Percentiles rank a stretch among this genome's conserved stretches.
Evolutionary conservation across 2,113 vertebrate genomes (phyloP).

Genomic region (Podocnemis expansa): DNA sequence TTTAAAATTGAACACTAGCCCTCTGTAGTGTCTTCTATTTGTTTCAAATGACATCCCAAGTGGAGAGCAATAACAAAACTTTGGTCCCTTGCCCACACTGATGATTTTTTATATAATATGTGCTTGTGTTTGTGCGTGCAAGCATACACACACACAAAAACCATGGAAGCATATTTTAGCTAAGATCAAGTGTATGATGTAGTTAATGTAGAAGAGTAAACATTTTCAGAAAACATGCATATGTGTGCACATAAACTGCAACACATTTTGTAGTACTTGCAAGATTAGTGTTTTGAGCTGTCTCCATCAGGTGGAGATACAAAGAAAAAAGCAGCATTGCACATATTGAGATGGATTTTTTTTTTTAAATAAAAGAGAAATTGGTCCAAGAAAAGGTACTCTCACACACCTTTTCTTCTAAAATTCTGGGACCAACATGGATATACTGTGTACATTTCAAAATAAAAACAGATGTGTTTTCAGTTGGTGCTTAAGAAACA

Average conservation of each 20-base stretch:
- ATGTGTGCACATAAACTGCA: not conserved
- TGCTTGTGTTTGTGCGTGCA: not conserved
- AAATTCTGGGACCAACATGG: not conserved
- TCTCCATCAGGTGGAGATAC: slow-evolving; percentile 26
- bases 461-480: slow-evolving; percentile 49
- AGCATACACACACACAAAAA: not conserved
- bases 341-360: not conserved
- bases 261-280: not conserved
- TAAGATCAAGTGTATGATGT: slow-evolving; percentile 3
- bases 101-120: slow-evolving; percentile 51
- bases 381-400: not conserved
- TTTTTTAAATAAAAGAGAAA: not conserved
- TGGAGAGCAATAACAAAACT: slow-evolving; percentile 39
- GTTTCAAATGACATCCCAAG: slow-evolving; percentile 57
- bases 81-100: slow-evolving; percentile 44
- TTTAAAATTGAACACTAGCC: not conserved
- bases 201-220: slow-evolving; percentile 14
- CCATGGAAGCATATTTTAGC: slow-evolving; percentile 47
- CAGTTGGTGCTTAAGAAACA: not conserved
- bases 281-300: not conserved
- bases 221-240: slow-evolving; percentile 52
- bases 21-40: slow-evolving; percentile 59
- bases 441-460: not conserved
- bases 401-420: not conserved
- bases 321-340: slow-evolving; percentile 17